phyloP scores from a whole-genome alignment of 2,797 vertebrate genomes.

The Rhinophrynus dorsalis region DNA sequence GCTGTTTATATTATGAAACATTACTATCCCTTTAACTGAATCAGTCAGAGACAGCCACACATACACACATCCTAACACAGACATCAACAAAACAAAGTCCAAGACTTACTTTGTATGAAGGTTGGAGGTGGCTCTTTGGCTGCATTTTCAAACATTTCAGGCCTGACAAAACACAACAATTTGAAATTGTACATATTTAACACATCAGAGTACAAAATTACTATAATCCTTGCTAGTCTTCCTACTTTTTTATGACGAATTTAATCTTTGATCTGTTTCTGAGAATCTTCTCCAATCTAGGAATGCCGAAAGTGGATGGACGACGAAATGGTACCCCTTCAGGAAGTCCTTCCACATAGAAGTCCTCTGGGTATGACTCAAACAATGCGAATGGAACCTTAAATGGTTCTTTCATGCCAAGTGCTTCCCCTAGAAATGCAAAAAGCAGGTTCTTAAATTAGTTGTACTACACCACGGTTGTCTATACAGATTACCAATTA shows the following conservation, averaged over 20 bases:
- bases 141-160: conserved; percentile 69
- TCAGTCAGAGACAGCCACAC: no score
- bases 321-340: conserved; percentile 76
- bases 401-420: conserved; percentile 69
- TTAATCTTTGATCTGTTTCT: conserved; percentile 73
- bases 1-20: no score
- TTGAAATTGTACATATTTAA: no score
- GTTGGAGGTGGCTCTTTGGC: conserved; percentile 63
- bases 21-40: no score
- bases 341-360: conserved; percentile 70
- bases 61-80: no score
- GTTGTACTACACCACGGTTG: no score
- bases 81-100: neutral
- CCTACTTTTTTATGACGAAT: conserved; percentile 77
- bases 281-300: conserved; percentile 76
- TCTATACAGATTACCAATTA: no score
- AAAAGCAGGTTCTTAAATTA: neutral
- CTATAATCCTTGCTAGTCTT: neutral
- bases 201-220: neutral
- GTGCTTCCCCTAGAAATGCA: conserved; percentile 64
- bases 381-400: conserved; percentile 72
- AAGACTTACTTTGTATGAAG: conserved; percentile 67
- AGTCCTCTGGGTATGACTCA: conserved; percentile 70
- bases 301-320: conserved; percentile 76
- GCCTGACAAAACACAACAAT: conserved; percentile 58